A percentile compares a stretch with the other conserved stretches of the same genome.
Conservation (phyloP, 2,888 invertebrate species). For the Eledona agricola region DNA sequence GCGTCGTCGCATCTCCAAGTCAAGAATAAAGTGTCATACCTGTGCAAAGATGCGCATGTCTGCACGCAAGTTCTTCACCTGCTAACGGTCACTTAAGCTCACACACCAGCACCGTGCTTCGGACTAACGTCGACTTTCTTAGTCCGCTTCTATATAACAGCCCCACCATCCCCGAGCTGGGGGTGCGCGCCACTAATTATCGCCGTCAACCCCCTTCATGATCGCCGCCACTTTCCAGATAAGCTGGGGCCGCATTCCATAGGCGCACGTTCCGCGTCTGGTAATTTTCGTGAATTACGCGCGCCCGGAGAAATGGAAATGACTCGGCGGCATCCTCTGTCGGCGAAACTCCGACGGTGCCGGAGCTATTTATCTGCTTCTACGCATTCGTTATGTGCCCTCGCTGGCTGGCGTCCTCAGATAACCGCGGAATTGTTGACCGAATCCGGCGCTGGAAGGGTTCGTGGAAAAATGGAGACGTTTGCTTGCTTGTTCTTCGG, state of each 20-base stretch:
- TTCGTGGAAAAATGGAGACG: background rate
- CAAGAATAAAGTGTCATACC: slow-evolving; percentile 45
- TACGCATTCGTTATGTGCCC: slow-evolving; percentile 47
- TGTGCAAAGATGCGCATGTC: slow-evolving; percentile 55
- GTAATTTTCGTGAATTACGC: slow-evolving; percentile 46
- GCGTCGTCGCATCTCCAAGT: no score
- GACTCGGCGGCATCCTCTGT: slow-evolving; percentile 50
- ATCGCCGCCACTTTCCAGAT: slow-evolving; percentile 1
- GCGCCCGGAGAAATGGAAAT: slow-evolving; percentile 40
- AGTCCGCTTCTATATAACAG: slow-evolving; percentile 51
- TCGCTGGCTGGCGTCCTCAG: slow-evolving; percentile 41
- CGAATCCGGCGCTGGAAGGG: slow-evolving; percentile 22
- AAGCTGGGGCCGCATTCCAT: slow-evolving; percentile 22
- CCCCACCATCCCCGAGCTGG: slow-evolving; percentile 50
- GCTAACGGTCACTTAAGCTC: slow-evolving; percentile 47
- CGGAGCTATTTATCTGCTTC: slow-evolving; percentile 49
- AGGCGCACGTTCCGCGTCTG: slow-evolving; percentile 28
- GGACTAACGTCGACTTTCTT: slow-evolving; percentile 51
- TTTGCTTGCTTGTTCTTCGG: no score
- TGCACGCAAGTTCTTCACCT: slow-evolving; percentile 50
- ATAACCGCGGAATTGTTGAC: slow-evolving; percentile 41
- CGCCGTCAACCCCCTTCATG: slow-evolving; percentile 36
- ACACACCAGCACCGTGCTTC: slow-evolving; percentile 49
- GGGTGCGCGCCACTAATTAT: slow-evolving; percentile 52
- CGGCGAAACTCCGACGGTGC: slow-evolving; percentile 46